Base-by-base conservation (phyloP, 1,140 invertebrate genomes). In the Cotesia typhae region DNA sequence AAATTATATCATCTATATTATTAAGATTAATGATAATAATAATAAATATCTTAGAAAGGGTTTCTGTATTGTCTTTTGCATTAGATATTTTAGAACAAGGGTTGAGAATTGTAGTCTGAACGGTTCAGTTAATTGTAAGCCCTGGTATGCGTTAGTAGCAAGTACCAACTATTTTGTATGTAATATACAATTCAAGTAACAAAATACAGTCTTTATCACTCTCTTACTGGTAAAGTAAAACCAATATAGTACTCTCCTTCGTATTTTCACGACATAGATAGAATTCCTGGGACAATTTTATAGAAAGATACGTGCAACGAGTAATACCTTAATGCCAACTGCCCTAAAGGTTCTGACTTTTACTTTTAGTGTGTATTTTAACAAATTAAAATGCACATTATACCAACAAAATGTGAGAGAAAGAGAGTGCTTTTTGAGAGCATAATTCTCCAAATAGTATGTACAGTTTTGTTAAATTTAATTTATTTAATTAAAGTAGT, bases 311-410 rank as follows among this genome's bases (percentile, higher is more conserved):
- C 37, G 38, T 28, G 12, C 64, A 20, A 7, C 6, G 20, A 66
- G 64, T 66, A 41, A 51, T 52, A 52, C 47, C 47, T 68, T 68
- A 55, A 53, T 68, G 67, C 28, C 28, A 28, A 28, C 47, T 52
- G 47, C 7, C 17, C 9, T 28, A 36, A 60, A 60, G 20, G 20
- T 28, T 28, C 28, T 36, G 9, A 60, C 59, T 28, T 28, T 28
- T 28, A 28, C 28, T 28, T 28, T 60, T 36, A 5, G 20, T 9
- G 28, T 28, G 28, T 36, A 12, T 10, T 60, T 3, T 17, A 17
- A 17, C 17, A 17, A 17, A 17, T 17, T 17, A 60, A 6, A 47
- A 36, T 20, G 28, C 28, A 60, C 59, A 60, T 28, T 60, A 9
- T 28, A 57, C 53, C 5, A 14, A 57, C 3, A 12, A 1, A 57